phyloP scores from a whole-genome alignment of 2,797 vertebrate species.

The Platyrinchus mystaceus region DNA sequence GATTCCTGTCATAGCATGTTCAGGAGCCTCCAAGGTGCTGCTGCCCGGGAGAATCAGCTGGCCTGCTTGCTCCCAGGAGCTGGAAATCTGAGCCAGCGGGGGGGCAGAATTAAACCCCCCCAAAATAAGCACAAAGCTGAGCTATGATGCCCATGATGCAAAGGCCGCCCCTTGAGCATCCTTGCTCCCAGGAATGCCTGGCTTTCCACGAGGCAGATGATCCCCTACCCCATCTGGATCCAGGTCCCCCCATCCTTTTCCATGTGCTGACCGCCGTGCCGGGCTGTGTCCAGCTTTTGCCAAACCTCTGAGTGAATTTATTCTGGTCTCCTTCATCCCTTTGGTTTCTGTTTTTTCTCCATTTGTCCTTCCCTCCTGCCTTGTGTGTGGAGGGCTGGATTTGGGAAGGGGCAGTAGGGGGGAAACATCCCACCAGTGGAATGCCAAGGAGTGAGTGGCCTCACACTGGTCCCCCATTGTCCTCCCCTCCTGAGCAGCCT shows the following conservation, averaged over 20 bases:
- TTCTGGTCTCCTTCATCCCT: not conserved
- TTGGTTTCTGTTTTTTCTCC: not conserved
- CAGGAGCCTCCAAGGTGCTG: not conserved
- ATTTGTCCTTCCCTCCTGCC: not conserved
- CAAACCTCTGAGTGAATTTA: not conserved
- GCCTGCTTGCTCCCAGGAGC: not conserved
- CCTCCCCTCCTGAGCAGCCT: not conserved
- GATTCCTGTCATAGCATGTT: not conserved
- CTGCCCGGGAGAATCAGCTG: not conserved
- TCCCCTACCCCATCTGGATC: fast-evolving
- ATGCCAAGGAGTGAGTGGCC: conserved; percentile 4
- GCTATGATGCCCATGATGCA: not conserved
- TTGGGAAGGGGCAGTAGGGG: not conserved
- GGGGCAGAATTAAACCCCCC: not conserved
- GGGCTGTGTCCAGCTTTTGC: not conserved
- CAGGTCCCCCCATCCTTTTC: not conserved
- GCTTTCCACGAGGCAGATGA: not conserved
- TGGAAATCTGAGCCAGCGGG: not conserved
- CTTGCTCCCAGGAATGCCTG: not conserved
- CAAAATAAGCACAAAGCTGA: not conserved
- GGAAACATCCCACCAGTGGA: not conserved
- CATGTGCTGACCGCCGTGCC: fast-evolving
- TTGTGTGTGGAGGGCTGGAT: not conserved
- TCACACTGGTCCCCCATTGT: not conserved
- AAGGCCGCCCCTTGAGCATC: not conserved